These are phyloP conservation scores for Athalia cordata DNA, from an alignment of 2,888 invertebrate genomes.

Conservation along the genomic window DNA sequence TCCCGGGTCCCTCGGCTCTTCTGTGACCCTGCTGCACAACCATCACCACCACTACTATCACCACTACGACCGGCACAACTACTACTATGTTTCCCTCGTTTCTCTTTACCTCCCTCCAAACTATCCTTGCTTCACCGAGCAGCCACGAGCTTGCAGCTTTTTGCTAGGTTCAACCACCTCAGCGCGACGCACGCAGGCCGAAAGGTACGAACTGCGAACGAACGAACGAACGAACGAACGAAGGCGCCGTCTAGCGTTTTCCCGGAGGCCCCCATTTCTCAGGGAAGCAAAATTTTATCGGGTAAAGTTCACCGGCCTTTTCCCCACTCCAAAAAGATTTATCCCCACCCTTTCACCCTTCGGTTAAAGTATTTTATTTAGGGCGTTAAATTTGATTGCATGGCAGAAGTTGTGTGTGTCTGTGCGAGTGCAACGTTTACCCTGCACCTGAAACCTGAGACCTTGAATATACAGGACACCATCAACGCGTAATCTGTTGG, in stretches of 20 bases:
- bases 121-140: conserved; percentile 56
- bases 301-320: background rate
- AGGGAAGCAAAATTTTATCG: conserved; percentile 1
- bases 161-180: conserved; percentile 70
- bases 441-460: too few relatives aligned
- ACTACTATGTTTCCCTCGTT: conserved; percentile 44
- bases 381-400: background rate
- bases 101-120: conserved; percentile 44
- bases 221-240: conserved; percentile 55
- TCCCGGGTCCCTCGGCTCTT: conserved; percentile 56
- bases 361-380: background rate
- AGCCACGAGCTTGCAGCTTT: conserved; percentile 69
- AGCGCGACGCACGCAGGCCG: conserved; percentile 57
- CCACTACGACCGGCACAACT: conserved; percentile 48
- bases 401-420: background rate
- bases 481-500: too few relatives aligned
- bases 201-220: conserved; percentile 48
- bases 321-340: background rate
- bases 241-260: conserved; percentile 22
- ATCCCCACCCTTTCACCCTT: background rate
- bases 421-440: background rate
- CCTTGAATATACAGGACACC: too few relatives aligned
- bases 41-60: conserved; percentile 39
- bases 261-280: background rate
- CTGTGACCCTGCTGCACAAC: conserved; percentile 60